Evolutionary conservation across 2,888 invertebrate species (phyloP).

Genomic region (Parnassius smintheus): DNA sequence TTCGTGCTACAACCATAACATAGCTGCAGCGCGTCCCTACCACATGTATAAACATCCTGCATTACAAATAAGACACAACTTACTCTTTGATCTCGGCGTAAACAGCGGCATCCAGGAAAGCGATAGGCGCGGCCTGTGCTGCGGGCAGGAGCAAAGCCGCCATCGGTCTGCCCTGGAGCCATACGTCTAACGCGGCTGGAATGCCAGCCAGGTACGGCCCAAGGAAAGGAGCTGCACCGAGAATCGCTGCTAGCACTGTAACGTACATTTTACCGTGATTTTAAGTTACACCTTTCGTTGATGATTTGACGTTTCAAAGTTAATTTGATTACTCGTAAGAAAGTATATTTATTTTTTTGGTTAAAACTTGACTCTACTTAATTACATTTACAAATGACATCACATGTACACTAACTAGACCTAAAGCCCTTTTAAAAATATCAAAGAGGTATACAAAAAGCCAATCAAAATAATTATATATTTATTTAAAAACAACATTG

Average conservation of each 20-base stretch:
- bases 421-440: no score
- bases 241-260: conserved; percentile 92
- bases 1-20: no score
- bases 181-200: conserved; percentile 96
- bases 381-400: no score
- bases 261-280: conserved; percentile 28
- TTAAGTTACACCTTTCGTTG: not conserved
- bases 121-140: conserved; percentile 93
- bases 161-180: conserved; percentile 93
- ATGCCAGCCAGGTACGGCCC: conserved; percentile 97
- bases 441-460: conserved; percentile 24
- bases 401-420: no score
- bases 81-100: conserved; percentile 99
- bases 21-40: no score
- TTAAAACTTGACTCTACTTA: no score
- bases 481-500: conserved; percentile 35
- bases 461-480: conserved; percentile 32
- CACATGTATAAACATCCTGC: no score
- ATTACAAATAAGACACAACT: conserved; percentile 39
- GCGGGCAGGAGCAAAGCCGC: conserved; percentile 90
- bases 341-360: no score
- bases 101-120: conserved; percentile 96
- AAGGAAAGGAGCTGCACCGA: conserved; percentile 97
- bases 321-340: no score
- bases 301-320: no score